A percentile compares a stretch with the other conserved stretches of the same genome.
Conservation (phyloP, 2,888 invertebrate genomes). For the Troides aeacus region DNA sequence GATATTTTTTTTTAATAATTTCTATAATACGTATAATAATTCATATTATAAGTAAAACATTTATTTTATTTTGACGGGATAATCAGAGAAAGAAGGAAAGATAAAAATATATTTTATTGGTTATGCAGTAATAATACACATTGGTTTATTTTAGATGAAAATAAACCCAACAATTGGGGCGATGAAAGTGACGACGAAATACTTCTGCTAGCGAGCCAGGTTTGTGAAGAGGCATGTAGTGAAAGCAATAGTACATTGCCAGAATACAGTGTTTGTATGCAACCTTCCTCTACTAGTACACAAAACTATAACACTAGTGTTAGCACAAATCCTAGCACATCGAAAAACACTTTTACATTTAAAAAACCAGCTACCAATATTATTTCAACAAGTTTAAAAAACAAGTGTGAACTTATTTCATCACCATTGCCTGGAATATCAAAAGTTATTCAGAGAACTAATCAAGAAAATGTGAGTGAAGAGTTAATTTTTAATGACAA, state of each 20-base stretch:
- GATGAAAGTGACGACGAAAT: slow-evolving; percentile 75
- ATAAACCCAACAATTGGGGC: slow-evolving; percentile 59
- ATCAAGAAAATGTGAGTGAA: slow-evolving; percentile 45
- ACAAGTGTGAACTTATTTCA: slow-evolving; percentile 62
- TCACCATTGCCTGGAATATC: slow-evolving; percentile 67
- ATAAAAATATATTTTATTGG: neutral
- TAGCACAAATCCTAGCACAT: slow-evolving; percentile 53
- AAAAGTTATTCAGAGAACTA: slow-evolving; percentile 44
- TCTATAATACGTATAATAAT: too few relatives aligned
- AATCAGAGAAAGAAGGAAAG: neutral
- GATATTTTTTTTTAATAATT: neutral
- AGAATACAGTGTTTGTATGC: slow-evolving; percentile 65
- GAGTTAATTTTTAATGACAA: slow-evolving; percentile 61
- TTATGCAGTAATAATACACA: neutral
- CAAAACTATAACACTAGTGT: slow-evolving; percentile 51
- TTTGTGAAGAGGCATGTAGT: slow-evolving; percentile 64
- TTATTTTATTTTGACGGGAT: neutral
- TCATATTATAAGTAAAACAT: neutral
- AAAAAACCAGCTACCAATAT: slow-evolving; percentile 55
- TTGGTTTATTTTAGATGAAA: slow-evolving; percentile 38
- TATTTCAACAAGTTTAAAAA: slow-evolving; percentile 56
- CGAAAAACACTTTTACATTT: slow-evolving; percentile 55
- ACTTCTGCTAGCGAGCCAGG: slow-evolving; percentile 70
- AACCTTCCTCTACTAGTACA: slow-evolving; percentile 65
- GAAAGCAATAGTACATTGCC: slow-evolving; percentile 44